Conservation (phyloP, 2,113 vertebrate species). For the Labeo catla region DNA sequence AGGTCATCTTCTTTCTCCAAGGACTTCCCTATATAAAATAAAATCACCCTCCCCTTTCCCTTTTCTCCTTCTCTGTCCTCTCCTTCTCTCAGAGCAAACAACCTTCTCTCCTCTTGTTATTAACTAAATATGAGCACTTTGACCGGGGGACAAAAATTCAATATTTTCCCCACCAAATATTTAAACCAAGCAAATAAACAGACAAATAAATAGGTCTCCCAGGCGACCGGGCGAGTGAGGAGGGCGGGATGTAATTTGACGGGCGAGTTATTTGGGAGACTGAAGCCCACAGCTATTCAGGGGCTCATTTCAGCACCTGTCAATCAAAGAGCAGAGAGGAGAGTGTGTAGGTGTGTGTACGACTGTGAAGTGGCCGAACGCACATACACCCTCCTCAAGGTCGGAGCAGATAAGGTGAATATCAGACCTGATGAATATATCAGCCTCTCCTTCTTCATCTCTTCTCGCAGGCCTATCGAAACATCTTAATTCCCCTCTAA, state of each 20-base stretch:
- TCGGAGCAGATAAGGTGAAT: slow-evolving; percentile 75
- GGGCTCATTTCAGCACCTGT: slow-evolving; percentile 88
- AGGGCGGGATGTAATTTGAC: slow-evolving; percentile 88
- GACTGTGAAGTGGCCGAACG: slow-evolving; percentile 50
- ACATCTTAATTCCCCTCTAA: slow-evolving; percentile 68
- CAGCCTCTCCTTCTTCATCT: slow-evolving; percentile 61
- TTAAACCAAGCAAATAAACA: slow-evolving; percentile 90
- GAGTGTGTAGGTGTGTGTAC: slow-evolving; percentile 53
- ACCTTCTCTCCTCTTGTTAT: slow-evolving; percentile 87
- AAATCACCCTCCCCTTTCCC: slow-evolving; percentile 78
- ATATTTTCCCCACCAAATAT: slow-evolving; percentile 92
- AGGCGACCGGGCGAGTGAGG: slow-evolving; percentile 81
- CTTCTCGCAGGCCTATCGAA: slow-evolving; percentile 57
- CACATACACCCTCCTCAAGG: slow-evolving; percentile 74
- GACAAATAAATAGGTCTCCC: slow-evolving; percentile 86
- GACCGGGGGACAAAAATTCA: slow-evolving; percentile 88
- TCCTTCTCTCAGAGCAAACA: slow-evolving; percentile 75
- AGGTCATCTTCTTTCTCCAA: slow-evolving; percentile 79
- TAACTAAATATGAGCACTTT: slow-evolving; percentile 89
- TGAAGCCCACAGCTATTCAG: slow-evolving; percentile 87
- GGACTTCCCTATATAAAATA: slow-evolving; percentile 70
- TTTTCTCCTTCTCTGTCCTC: slow-evolving; percentile 68
- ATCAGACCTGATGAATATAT: slow-evolving; percentile 73
- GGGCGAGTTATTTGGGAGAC: slow-evolving; percentile 92
- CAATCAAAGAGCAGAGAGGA: slow-evolving; percentile 81